phyloP scores from a whole-genome alignment of 2,797 vertebrate genomes.

The Babyrousa celebensis region DNA sequence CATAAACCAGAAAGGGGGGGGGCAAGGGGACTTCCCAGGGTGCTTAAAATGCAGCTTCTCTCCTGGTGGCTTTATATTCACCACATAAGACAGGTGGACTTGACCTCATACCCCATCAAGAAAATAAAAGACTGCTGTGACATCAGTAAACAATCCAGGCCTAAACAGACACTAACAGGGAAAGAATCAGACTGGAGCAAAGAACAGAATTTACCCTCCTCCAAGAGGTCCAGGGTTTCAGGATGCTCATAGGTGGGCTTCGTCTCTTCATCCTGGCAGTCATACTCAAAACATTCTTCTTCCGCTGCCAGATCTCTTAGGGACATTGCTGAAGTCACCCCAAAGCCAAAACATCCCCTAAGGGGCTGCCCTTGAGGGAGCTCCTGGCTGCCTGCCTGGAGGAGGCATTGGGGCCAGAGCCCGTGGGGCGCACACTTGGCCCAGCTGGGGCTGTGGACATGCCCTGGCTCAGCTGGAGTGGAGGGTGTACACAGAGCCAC shows the following conservation, averaged over 20 bases:
- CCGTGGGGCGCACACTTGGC: slow-evolving; percentile 81
- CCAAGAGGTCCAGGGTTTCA: slow-evolving; percentile 89
- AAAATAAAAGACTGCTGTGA: neutral
- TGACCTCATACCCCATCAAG: neutral
- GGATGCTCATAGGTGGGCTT: neutral
- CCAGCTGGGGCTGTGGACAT: slow-evolving; percentile 87
- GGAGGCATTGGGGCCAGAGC: slow-evolving; percentile 60
- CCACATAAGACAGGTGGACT: neutral
- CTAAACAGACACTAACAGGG: neutral
- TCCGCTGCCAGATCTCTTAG: slow-evolving; percentile 77
- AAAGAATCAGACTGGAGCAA: slow-evolving; percentile 3
- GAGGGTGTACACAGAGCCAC: slow-evolving; percentile 66
- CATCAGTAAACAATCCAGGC: neutral
- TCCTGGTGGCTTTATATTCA: neutral
- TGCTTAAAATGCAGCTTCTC: neutral
- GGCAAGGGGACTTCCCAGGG: neutral
- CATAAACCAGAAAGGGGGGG: neutral
- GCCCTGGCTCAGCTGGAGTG: slow-evolving; percentile 74
- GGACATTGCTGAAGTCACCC: slow-evolving; percentile 91
- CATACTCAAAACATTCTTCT: slow-evolving; percentile 92
- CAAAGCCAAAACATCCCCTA: neutral
- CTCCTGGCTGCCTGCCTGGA: slow-evolving; percentile 71
- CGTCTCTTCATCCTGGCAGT: slow-evolving; percentile 86
- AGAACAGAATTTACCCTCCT: slow-evolving; percentile 92
- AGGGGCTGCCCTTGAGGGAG: slow-evolving; percentile 69